phyloP scores from a whole-genome alignment of 2,888 invertebrate genomes.

The Polydrusus tereticollis region DNA sequence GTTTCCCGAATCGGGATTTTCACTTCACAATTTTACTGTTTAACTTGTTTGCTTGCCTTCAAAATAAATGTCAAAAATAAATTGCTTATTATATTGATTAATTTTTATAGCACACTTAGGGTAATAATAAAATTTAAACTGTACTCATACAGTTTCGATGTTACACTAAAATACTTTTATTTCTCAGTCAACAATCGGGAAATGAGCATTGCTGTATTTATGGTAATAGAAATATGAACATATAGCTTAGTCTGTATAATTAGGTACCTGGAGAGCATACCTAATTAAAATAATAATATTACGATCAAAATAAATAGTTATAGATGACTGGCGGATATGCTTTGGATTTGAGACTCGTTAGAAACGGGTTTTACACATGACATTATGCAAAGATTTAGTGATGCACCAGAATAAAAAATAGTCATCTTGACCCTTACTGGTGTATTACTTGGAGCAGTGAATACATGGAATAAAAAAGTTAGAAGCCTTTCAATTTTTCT shows the following conservation, averaged over 20 bases:
- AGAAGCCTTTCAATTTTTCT: too few relatives aligned
- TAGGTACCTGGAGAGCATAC: constrained; percentile 25
- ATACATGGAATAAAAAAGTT: too few relatives aligned
- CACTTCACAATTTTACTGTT: too few relatives aligned
- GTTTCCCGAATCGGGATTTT: too few relatives aligned
- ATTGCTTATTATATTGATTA: constrained; percentile 1
- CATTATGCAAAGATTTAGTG: too few relatives aligned
- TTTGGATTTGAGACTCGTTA: background rate
- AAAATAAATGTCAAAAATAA: background rate
- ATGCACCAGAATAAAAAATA: too few relatives aligned
- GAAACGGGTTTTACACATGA: background rate
- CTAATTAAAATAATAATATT: constrained; percentile 31
- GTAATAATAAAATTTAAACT: too few relatives aligned
- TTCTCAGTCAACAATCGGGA: constrained; percentile 9
- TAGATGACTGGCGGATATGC: constrained; percentile 2
- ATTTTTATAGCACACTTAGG: background rate
- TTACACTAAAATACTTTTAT: background rate
- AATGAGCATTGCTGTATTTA: constrained; percentile 8
- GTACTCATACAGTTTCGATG: background rate
- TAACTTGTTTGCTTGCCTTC: too few relatives aligned
- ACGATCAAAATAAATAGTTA: constrained; percentile 24
- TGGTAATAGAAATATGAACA: constrained; percentile 11
- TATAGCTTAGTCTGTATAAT: constrained; percentile 9
- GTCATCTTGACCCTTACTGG: too few relatives aligned
- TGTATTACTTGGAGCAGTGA: too few relatives aligned